Conservation (phyloP, 2,797 vertebrate species). For the Myotis planiceps region DNA sequence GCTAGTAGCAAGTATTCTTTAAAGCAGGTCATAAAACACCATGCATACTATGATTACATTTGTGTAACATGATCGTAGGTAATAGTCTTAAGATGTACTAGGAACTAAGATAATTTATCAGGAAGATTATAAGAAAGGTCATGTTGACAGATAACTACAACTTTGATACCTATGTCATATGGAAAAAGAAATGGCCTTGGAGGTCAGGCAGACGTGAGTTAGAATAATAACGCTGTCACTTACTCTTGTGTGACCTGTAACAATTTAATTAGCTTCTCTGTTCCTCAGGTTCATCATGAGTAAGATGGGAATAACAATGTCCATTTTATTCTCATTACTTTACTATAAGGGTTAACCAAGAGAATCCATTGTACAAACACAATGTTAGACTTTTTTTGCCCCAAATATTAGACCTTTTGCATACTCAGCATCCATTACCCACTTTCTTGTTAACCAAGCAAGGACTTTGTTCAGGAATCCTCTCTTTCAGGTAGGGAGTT, state of each 20-base stretch:
- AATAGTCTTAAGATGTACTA: background rate
- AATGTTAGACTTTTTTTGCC: slow-evolving; percentile 24
- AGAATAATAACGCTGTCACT: background rate
- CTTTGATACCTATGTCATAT: too few relatives aligned
- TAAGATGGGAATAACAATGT: background rate
- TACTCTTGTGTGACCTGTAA: background rate
- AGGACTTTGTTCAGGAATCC: background rate
- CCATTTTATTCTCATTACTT: slow-evolving; percentile 2
- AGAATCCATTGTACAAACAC: background rate
- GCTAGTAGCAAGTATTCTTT: background rate
- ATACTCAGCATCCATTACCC: background rate
- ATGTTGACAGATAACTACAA: background rate
- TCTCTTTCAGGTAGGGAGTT: background rate
- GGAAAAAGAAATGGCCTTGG: background rate
- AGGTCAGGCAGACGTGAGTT: background rate
- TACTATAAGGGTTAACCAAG: slow-evolving; percentile 23
- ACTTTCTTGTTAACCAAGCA: slow-evolving; percentile 35
- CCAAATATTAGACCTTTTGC: slow-evolving; percentile 2
- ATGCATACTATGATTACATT: background rate
- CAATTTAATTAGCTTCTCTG: background rate
- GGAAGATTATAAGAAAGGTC: background rate
- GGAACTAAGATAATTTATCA: background rate
- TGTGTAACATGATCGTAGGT: background rate
- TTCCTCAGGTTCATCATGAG: background rate
- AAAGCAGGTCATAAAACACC: slow-evolving; percentile 16